These are phyloP conservation scores for Teleiodes luculella DNA, from an alignment of 2,888 invertebrate genomes.

Conservation along the genomic window DNA sequence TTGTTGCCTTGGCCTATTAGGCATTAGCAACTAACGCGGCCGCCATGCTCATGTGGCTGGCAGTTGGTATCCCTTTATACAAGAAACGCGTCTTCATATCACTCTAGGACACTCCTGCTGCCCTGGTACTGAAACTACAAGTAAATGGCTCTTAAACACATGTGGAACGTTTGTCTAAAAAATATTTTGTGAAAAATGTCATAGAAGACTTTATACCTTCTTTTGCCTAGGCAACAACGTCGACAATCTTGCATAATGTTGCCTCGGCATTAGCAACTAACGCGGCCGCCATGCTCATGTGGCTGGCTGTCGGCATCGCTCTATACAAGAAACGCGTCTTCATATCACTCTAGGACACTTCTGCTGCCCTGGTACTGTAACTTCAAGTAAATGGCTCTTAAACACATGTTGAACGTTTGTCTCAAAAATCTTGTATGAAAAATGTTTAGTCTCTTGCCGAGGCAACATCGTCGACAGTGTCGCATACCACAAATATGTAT, in stretches of 20 bases:
- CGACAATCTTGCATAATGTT: too few relatives aligned
- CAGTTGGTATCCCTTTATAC: constrained; percentile 83
- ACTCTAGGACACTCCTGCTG: constrained; percentile 48
- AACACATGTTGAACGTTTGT: too few relatives aligned
- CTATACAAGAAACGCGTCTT: constrained; percentile 83
- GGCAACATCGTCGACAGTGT: too few relatives aligned
- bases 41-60: constrained; percentile 86
- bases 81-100: constrained; percentile 82
- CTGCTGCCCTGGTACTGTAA: neutral
- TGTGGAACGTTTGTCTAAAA: too few relatives aligned
- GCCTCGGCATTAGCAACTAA: constrained; percentile 86
- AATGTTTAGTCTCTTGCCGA: too few relatives aligned
- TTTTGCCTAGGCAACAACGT: too few relatives aligned
- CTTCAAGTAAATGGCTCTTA: neutral
- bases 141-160: too few relatives aligned
- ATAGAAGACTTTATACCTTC: too few relatives aligned
- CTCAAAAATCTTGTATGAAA: too few relatives aligned
- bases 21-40: constrained; percentile 85
- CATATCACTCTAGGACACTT: constrained; percentile 72
- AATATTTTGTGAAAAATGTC: too few relatives aligned
- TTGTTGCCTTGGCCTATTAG: too few relatives aligned
- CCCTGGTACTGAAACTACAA: neutral
- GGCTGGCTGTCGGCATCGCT: constrained; percentile 84
- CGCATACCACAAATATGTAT: too few relatives aligned
- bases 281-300: constrained; percentile 84